phyloP scores from a whole-genome alignment of 2,888 invertebrate genomes.

The Macaria notata region DNA sequence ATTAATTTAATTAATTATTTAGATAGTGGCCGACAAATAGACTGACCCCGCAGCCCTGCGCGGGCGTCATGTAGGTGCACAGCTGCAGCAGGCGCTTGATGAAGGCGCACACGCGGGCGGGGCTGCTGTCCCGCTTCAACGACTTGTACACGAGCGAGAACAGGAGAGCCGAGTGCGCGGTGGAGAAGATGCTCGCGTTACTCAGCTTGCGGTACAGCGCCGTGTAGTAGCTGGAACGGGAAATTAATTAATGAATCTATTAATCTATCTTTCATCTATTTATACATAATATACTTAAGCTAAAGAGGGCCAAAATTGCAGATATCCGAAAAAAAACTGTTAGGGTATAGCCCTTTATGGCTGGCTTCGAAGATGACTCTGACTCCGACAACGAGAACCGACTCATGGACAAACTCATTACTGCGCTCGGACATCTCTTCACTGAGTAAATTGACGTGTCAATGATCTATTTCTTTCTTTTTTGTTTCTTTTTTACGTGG shows the following conservation, averaged over 20 bases:
- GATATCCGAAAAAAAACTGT: too few relatives aligned
- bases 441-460: constrained; percentile 81
- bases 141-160: constrained; percentile 94
- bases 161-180: constrained; percentile 89
- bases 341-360: constrained; percentile 75
- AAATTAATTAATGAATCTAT: too few relatives aligned
- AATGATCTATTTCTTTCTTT: not conserved
- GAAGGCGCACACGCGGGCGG: constrained; percentile 89
- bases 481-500: not conserved
- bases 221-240: constrained; percentile 86
- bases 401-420: constrained; percentile 86
- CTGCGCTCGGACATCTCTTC: constrained; percentile 89
- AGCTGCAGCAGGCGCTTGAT: constrained; percentile 86
- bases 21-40: not conserved
- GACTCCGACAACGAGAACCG: constrained; percentile 89
- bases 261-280: too few relatives aligned
- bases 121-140: constrained; percentile 88
- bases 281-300: too few relatives aligned
- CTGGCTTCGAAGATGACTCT: constrained; percentile 84
- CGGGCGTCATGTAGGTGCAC: constrained; percentile 86
- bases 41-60: constrained; percentile 89
- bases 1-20: too few relatives aligned
- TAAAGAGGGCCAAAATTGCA: too few relatives aligned
- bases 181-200: constrained; percentile 86
- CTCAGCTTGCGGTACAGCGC: constrained; percentile 94